Conservation (phyloP, 2,797 vertebrate genomes). For the Coilia nasus region DNA sequence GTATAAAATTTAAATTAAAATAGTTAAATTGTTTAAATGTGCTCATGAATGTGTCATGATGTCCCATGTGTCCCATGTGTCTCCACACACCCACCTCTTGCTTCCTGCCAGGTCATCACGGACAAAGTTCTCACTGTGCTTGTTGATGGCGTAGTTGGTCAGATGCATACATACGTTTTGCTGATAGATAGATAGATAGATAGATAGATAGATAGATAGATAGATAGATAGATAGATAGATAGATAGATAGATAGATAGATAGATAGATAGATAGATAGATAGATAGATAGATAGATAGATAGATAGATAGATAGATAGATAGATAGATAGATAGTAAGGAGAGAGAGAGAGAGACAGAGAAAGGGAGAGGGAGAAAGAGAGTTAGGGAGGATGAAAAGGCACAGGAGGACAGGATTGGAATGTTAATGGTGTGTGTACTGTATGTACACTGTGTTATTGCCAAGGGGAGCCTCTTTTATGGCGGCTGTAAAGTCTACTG, state of each 20-base stretch:
- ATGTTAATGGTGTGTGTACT: slow-evolving; percentile 34
- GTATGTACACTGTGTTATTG: slow-evolving; percentile 44
- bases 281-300: background rate
- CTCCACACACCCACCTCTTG: slow-evolving; percentile 72
- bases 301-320: background rate
- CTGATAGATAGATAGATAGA: slow-evolving; percentile 52
- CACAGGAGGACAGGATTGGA: slow-evolving; percentile 19
- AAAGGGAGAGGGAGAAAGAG: slow-evolving; percentile 6
- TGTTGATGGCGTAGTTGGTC: slow-evolving; percentile 92
- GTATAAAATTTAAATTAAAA: no score
- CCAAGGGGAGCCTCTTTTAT: slow-evolving; percentile 43
- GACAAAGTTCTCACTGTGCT: slow-evolving; percentile 84
- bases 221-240: no score
- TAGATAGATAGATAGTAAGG: background rate
- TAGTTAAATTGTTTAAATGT: no score
- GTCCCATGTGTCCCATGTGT: background rate
- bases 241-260: background rate
- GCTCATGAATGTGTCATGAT: background rate
- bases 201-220: background rate
- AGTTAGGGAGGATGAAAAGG: slow-evolving; percentile 15
- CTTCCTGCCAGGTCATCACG: slow-evolving; percentile 74
- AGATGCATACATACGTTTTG: slow-evolving; percentile 87
- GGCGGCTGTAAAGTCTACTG: slow-evolving; percentile 46
- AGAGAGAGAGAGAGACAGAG: slow-evolving; percentile 16
- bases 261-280: background rate